These are phyloP conservation scores for Dryobotodes eremita DNA, from an alignment of 2,888 invertebrate species.

Conservation along the genomic window DNA sequence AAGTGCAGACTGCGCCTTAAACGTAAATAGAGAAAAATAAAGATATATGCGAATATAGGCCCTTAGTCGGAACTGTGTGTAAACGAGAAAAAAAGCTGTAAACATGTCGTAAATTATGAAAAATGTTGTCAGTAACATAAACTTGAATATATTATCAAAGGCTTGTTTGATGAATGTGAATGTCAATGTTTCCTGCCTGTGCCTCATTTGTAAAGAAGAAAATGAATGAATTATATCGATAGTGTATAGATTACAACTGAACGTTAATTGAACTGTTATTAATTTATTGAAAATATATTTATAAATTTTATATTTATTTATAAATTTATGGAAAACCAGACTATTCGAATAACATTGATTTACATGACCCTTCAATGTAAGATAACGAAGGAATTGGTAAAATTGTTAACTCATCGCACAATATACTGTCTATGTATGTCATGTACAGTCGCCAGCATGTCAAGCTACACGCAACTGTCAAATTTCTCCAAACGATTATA, in stretches of 20 bases:
- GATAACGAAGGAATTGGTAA: neutral
- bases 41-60: neutral
- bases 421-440: neutral
- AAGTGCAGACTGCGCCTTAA: neutral
- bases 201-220: neutral
- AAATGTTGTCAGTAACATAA: neutral
- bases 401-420: slow-evolving; percentile 7
- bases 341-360: neutral
- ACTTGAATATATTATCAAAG: neutral
- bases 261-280: too few species aligned
- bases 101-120: neutral
- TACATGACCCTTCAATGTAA: neutral
- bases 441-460: too few species aligned
- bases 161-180: neutral
- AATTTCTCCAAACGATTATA: too few species aligned
- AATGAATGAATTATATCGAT: neutral
- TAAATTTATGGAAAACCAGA: neutral
- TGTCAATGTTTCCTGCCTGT: neutral
- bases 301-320: too few species aligned
- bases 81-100: neutral
- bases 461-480: too few species aligned
- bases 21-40: neutral
- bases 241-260: neutral
- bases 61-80: neutral
- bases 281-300: too few species aligned